Evolutionary conservation across 2,113 vertebrate genomes (phyloP), one percentile per base, ranked within the genome.

Genomic region (Pao palembangensis): DNA sequence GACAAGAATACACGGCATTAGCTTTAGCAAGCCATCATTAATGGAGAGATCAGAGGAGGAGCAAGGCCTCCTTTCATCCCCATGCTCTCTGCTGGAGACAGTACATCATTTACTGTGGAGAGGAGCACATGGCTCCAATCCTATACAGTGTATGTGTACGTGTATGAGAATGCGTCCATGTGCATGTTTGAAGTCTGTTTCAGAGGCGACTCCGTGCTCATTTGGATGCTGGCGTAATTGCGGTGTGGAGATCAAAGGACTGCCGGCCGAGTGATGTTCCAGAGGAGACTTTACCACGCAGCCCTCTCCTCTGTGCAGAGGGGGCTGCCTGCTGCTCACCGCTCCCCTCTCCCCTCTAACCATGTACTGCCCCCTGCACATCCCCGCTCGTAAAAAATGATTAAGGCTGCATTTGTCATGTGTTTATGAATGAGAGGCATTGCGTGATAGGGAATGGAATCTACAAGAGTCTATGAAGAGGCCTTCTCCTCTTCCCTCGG

Each of bases 321-420:
- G 93, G 90, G 92, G 91, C 92, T 89, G 92, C 94, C 93, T 91
- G 94, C 94, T 95, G 93, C 93, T 95, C 91, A 82, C 92, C 92
- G 91, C 93, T 94, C 91, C 92, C 93, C 93, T 93, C 94, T 93
- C 91, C 94, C 95, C 94, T 94, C 92, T 89, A 93, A 94, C 94
- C 93, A 94, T 92, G 92, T 91, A 91, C 92, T 95, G 85, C 88
- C 94, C 94, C 93, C 93, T 93, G 93, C 94, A 93, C 94, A 96
- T 96, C 94, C 93, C 93, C 92, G 92, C 95, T 98, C 93, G 89
- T 98, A 98, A 98, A 98, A 96, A 94, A 94, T 96, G 94, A 97
- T 95, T 95, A 96, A 95, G 94, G 94, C 95, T 91, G 93, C 94
- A 93, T 96, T 98, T 96, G 94, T 96, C 94, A 94, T 96, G 93